These are phyloP conservation scores for Coptodon bakossiorum DNA, from an alignment of 2,113 vertebrate genomes.

Conservation along the genomic window DNA sequence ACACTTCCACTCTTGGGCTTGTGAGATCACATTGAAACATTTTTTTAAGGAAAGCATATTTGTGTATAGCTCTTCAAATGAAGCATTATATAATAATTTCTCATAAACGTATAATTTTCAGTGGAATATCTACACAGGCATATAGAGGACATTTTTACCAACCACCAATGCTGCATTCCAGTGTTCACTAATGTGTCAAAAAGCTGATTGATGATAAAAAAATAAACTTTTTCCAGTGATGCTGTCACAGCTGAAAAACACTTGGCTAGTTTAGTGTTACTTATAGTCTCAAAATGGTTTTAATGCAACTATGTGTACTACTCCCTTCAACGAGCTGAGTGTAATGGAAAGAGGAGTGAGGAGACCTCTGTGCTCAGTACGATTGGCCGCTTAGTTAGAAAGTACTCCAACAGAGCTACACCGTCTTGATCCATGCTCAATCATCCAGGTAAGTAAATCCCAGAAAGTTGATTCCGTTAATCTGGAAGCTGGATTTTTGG, in stretches of 20 bases:
- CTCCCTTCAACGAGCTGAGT: not conserved
- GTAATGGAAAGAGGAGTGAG: not conserved
- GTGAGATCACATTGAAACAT: not conserved
- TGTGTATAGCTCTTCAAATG: not conserved
- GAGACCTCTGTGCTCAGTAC: not conserved
- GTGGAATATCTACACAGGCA: not conserved
- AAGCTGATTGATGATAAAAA: not conserved
- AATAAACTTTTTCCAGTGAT: not conserved
- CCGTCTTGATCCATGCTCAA: not conserved
- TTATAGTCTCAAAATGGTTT: not conserved
- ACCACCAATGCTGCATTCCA: not conserved
- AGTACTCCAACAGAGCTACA: not conserved
- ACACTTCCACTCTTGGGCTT: not conserved
- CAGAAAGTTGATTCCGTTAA: not conserved
- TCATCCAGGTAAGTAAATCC: not conserved
- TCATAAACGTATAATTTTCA: not conserved
- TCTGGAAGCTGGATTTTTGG: not conserved
- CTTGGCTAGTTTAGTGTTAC: not conserved
- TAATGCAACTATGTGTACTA: not conserved
- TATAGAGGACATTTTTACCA: not conserved
- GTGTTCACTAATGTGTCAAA: not conserved
- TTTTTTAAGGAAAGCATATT: not conserved
- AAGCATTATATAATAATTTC: not conserved
- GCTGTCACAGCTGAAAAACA: not conserved
- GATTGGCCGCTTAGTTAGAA: not conserved